Evolutionary conservation across 2,113 vertebrate species (phyloP), one percentile per base, ranked within the genome.

Genomic region (Cranoglanis bouderius): DNA sequence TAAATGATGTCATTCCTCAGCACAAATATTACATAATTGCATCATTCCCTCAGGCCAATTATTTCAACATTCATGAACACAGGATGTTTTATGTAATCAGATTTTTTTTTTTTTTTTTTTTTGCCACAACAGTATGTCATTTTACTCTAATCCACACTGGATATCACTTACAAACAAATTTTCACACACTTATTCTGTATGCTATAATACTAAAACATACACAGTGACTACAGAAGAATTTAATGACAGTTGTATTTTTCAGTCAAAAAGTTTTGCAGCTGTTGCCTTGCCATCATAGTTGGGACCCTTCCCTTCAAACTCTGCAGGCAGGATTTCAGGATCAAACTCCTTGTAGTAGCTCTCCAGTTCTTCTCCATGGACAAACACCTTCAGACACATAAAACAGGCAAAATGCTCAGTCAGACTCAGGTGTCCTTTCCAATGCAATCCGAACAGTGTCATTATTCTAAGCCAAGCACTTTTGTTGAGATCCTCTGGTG

Each of bases 281-380:
- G 91, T 93, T 0, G 91, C 96, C 92, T 96, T 98, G 94, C 98
- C 98, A 0, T 99, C 96, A 0, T 99, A 99, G 88, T 97, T 97
- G 86, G 96, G 93, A 80, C 95, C 93, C 38, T 96, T 98, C 43
- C 98, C 98, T 26, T 98, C 97, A 26, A 99, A 99, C 89, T 99
- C 97, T 4, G 96, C 91, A 0, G 98, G 98, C 88, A 99, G 93
- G 93, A 98, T 99, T 91, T 97, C 96, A 0, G 95, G 93, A 0
- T 99, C 97, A 0, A 99, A 97, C 94, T 99, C 98, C 93, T 96
- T 97, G 94, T 96, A 98, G 94, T 98, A 99, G 91, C 88, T 92
- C 6, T 97, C 96, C 90, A 99, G 95, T 92, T 99, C 97, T 18
- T 99, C 98, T 10, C 98, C 98, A 0, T 99, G 97, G 85, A 99